Evolutionary conservation across 2,888 invertebrate genomes (phyloP).

Genomic region (Platycheirus albimanus): DNA sequence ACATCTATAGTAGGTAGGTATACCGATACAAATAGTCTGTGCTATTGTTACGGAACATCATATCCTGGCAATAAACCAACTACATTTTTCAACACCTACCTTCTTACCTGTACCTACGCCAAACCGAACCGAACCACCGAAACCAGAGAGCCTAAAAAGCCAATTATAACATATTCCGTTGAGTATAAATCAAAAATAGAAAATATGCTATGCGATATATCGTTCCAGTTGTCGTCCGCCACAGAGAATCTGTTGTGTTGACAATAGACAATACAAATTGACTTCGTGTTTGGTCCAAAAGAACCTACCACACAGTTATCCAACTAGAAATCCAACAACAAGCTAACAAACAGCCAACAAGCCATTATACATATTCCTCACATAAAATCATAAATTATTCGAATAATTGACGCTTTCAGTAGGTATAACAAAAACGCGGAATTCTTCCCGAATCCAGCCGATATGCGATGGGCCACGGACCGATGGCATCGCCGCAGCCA

Average conservation of each 20-base stretch:
- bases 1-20: too few relatives aligned
- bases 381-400: constrained; percentile 82
- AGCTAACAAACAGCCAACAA: constrained; percentile 60
- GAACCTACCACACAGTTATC: constrained; percentile 46
- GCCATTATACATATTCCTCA: constrained; percentile 78
- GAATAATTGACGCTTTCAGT: constrained; percentile 81
- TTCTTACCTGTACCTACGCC: neutral
- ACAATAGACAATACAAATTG: constrained; percentile 74
- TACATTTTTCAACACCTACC: neutral
- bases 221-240: constrained; percentile 71
- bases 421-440: constrained; percentile 76
- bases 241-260: constrained; percentile 70
- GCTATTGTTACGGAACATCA: constrained; percentile 62
- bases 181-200: constrained; percentile 74
- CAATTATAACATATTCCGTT: constrained; percentile 73
- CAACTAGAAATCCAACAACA: constrained; percentile 38
- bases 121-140: neutral
- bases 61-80: constrained; percentile 64
- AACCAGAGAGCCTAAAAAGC: constrained; percentile 42
- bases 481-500: too few relatives aligned
- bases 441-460: constrained; percentile 65
- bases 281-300: constrained; percentile 72
- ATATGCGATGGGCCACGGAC: too few relatives aligned
- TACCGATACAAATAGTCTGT: too few relatives aligned
- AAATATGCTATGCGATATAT: constrained; percentile 71